Conservation (phyloP, 1,140 invertebrate genomes). For the Galendromus occidentalis region DNA sequence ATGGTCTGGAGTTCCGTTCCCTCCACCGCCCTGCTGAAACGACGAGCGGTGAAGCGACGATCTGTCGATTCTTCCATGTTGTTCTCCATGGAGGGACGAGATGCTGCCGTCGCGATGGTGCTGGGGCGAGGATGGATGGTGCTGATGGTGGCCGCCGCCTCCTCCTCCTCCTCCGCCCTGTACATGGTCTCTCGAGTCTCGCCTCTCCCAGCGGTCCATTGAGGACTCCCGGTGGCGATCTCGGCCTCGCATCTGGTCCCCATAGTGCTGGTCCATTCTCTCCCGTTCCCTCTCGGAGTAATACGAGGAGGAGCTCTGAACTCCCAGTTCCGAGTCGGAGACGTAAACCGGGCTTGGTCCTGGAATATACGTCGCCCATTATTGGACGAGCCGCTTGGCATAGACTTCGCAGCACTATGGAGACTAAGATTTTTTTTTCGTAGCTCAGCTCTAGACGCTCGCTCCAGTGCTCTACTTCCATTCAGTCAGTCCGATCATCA, state of each 20-base stretch:
- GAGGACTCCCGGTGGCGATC: constrained; percentile 9
- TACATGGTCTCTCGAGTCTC: not conserved
- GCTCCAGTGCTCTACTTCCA: too few relatives aligned
- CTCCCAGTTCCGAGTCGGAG: constrained; percentile 8
- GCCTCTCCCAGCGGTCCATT: constrained; percentile 3
- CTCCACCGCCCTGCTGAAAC: not conserved
- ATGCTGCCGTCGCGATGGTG: constrained; percentile 2
- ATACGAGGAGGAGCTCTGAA: constrained; percentile 6
- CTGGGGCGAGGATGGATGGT: not conserved
- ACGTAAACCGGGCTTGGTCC: constrained; percentile 9
- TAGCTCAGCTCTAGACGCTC: too few relatives aligned
- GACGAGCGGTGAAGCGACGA: not conserved
- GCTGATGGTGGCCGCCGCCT: not conserved
- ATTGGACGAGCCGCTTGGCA: too few relatives aligned
- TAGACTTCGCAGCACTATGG: too few relatives aligned
- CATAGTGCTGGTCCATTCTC: constrained; percentile 5
- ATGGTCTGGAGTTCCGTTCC: too few relatives aligned
- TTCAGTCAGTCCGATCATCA: too few relatives aligned
- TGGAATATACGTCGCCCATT: too few relatives aligned
- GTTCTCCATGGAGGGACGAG: constrained; percentile 2
- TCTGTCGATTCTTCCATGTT: not conserved
- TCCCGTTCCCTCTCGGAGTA: constrained; percentile 4
- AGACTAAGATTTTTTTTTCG: too few relatives aligned
- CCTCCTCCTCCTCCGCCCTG: too few relatives aligned
- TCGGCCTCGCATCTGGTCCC: constrained; percentile 5